A percentile compares a stretch with the other conserved stretches of the same genome.
Evolutionary conservation across 2,113 vertebrate species (phyloP).

Genomic region (Pachypanchax playfairii): DNA sequence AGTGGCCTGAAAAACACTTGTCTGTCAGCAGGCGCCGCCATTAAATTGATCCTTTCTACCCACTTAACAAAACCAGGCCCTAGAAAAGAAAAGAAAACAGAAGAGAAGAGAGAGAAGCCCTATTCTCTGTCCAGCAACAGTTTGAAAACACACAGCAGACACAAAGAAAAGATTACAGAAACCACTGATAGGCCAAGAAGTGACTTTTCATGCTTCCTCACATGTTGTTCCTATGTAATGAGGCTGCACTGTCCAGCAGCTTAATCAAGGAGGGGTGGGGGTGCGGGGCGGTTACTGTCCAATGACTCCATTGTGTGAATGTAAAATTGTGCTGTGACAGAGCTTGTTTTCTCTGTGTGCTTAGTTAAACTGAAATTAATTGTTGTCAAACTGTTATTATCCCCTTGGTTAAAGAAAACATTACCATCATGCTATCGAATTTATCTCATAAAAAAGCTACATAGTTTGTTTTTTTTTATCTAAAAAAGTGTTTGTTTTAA

Average conservation of each 20-base stretch:
- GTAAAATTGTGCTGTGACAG: conserved; percentile 67
- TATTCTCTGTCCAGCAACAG: conserved; percentile 74
- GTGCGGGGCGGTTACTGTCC: conserved; percentile 30
- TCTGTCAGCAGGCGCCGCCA: conserved; percentile 74
- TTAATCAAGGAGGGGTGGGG: conserved; percentile 21
- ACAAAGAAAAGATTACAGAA: conserved; percentile 62
- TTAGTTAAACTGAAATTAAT: conserved; percentile 56
- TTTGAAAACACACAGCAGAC: conserved; percentile 70
- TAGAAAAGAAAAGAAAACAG: conserved; percentile 67
- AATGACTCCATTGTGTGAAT: conserved; percentile 41
- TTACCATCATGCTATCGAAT: conserved; percentile 42
- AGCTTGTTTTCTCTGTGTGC: conserved; percentile 33
- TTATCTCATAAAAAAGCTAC: conserved; percentile 50
- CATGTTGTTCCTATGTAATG: conserved; percentile 59
- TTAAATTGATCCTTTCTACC: conserved; percentile 64
- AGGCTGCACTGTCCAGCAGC: conserved; percentile 55
- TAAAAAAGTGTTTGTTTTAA: conserved; percentile 50
- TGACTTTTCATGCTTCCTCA: conserved; percentile 60
- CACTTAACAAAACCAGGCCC: conserved; percentile 73
- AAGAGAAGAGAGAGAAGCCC: conserved; percentile 74
- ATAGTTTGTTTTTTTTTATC: conserved; percentile 23
- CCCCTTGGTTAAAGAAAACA: conserved; percentile 44
- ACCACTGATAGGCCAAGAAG: conserved; percentile 53
- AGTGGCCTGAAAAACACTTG: conserved; percentile 69
- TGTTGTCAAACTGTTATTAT: conserved; percentile 38